Conservation (phyloP, 2,888 invertebrate genomes). For the Galeruca laticollis region DNA sequence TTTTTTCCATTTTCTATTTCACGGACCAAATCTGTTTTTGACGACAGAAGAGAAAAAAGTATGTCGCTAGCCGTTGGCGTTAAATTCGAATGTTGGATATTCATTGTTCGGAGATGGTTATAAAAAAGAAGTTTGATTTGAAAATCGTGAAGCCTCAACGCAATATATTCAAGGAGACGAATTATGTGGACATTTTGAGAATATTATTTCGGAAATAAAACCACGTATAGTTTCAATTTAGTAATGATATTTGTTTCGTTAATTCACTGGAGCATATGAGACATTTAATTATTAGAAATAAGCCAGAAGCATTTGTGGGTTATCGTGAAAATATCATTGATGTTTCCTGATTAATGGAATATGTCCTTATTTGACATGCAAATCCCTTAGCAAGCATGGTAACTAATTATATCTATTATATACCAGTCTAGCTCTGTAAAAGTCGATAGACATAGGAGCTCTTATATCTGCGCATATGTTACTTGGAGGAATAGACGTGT, state of each 20-base stretch:
- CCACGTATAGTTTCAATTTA: no score
- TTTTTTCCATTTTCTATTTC: background rate
- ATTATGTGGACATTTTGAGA: background rate
- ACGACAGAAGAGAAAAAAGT: background rate
- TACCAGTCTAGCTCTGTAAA: no score
- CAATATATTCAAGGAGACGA: background rate
- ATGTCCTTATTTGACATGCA: no score
- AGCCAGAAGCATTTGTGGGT: no score
- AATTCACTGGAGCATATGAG: background rate
- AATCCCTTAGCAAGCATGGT: no score
- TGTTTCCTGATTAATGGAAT: no score
- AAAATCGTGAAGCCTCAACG: background rate
- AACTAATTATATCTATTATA: no score
- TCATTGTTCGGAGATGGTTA: background rate
- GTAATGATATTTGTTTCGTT: no score
- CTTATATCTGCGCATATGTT: no score
- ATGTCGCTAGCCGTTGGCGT: conserved; percentile 5
- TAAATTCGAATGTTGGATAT: background rate
- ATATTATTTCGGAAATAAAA: background rate
- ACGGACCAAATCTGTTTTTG: conserved; percentile 3
- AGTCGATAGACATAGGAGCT: no score
- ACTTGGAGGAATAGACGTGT: no score
- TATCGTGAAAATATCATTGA: no score
- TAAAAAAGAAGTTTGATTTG: background rate
- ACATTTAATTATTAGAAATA: background rate